phyloP scores from a whole-genome alignment of 2,113 vertebrate species.

The Seriola rivoliana region DNA sequence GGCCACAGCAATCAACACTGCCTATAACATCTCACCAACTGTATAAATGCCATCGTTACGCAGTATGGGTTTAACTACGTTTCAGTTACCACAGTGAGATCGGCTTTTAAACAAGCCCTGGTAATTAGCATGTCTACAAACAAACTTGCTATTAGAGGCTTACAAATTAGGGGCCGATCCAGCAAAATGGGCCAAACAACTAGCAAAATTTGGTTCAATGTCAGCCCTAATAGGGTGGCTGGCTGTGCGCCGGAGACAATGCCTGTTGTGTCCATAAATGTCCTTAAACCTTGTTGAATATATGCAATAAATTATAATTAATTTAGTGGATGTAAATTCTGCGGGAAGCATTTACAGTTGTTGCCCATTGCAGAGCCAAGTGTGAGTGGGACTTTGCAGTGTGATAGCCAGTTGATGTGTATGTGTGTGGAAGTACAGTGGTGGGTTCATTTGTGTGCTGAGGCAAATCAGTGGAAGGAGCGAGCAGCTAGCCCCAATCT shows the following conservation, averaged over 20 bases:
- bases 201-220: constrained; percentile 41
- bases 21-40: constrained; percentile 57
- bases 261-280: constrained; percentile 40
- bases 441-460: constrained; percentile 51
- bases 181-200: constrained; percentile 58
- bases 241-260: constrained; percentile 14
- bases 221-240: constrained; percentile 29
- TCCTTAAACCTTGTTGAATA: constrained; percentile 49
- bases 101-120: constrained; percentile 54
- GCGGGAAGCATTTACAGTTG: constrained; percentile 19
- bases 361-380: constrained; percentile 30
- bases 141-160: constrained; percentile 56
- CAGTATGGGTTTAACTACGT: constrained; percentile 47
- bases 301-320: constrained; percentile 21
- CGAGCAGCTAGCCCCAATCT: constrained; percentile 56
- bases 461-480: constrained; percentile 56
- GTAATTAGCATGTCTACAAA: constrained; percentile 66
- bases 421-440: constrained; percentile 37
- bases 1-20: constrained; percentile 37
- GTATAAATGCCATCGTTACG: constrained; percentile 47
- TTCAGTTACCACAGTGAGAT: constrained; percentile 51
- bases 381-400: constrained; percentile 29
- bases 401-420: constrained; percentile 18
- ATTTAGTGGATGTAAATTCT: constrained; percentile 50
- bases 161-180: constrained; percentile 54